phyloP scores from a whole-genome alignment of 2,888 invertebrate genomes.

The Eupithecia subfuscata region DNA sequence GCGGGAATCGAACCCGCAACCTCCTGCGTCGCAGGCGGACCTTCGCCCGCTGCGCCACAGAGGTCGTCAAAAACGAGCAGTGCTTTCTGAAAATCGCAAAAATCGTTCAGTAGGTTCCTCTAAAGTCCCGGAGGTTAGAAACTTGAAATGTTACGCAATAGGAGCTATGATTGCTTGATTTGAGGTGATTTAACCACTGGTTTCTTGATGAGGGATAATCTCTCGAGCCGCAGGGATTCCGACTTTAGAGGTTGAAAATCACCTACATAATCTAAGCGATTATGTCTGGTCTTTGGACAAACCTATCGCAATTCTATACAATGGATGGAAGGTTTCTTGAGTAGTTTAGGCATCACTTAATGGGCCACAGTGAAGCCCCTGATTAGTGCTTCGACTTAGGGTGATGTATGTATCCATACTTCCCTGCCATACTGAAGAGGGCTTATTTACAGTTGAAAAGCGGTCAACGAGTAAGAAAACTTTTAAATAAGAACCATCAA shows the following conservation, averaged over 20 bases:
- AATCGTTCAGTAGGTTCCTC: no score
- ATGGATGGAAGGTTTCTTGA: slow-evolving; percentile 12
- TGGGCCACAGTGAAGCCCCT: not conserved
- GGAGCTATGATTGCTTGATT: slow-evolving; percentile 24
- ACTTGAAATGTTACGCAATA: slow-evolving; percentile 16
- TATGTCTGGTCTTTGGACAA: slow-evolving; percentile 17
- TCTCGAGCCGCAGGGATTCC: slow-evolving; percentile 30
- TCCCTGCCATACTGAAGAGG: not conserved
- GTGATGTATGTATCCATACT: not conserved
- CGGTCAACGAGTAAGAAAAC: not conserved
- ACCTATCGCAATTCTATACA: slow-evolving; percentile 6
- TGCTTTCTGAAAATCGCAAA: no score
- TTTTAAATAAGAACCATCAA: not conserved
- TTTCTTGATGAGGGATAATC: slow-evolving; percentile 44
- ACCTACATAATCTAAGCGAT: slow-evolving; percentile 39
- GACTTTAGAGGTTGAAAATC: slow-evolving; percentile 34
- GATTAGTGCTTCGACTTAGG: not conserved
- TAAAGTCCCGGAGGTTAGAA: no score
- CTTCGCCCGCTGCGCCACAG: no score
- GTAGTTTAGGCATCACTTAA: not conserved
- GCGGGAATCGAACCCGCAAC: no score
- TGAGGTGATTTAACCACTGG: slow-evolving; percentile 27
- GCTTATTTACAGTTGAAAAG: not conserved
- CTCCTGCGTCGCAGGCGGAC: no score
- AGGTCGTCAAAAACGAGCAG: no score